Conservation (phyloP, 2,888 invertebrate species). For the Mythimna impura region DNA sequence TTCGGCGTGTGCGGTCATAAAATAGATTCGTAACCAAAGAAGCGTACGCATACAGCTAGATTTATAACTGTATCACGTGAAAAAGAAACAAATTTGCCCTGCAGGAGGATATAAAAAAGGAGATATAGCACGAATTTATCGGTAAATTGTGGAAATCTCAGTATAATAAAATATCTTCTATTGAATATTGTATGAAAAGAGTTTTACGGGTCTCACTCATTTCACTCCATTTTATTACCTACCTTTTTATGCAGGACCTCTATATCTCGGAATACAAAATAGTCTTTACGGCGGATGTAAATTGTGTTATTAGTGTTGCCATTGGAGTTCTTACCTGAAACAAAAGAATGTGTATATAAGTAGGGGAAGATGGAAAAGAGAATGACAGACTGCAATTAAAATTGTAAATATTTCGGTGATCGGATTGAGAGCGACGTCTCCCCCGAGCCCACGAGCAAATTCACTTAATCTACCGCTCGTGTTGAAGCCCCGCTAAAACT, state of each 20-base stretch:
- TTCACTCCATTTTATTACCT: slow-evolving; percentile 86
- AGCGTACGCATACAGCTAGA: slow-evolving; percentile 86
- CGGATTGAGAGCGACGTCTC: slow-evolving; percentile 76
- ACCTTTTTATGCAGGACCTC: slow-evolving; percentile 85
- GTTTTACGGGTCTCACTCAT: slow-evolving; percentile 87
- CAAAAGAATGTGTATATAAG: slow-evolving; percentile 63
- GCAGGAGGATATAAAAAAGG: slow-evolving; percentile 87
- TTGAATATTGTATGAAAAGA: slow-evolving; percentile 90
- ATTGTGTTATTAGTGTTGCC: slow-evolving; percentile 72
- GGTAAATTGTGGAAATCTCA: slow-evolving; percentile 89
- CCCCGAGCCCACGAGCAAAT: slow-evolving; percentile 80
- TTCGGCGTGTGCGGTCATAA: slow-evolving; percentile 89
- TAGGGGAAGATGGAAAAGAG: slow-evolving; percentile 48
- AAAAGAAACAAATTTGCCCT: slow-evolving; percentile 89
- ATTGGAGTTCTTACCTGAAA: slow-evolving; percentile 80
- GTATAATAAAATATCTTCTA: slow-evolving; percentile 90
- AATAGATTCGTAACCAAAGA: slow-evolving; percentile 89
- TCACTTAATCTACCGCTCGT: slow-evolving; percentile 86
- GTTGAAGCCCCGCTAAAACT: slow-evolving; percentile 84
- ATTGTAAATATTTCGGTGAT: slow-evolving; percentile 79
- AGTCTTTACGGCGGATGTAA: slow-evolving; percentile 69
- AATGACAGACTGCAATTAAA: slow-evolving; percentile 73
- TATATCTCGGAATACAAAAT: slow-evolving; percentile 76
- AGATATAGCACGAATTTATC: slow-evolving; percentile 88
- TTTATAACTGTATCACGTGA: slow-evolving; percentile 88